Evolutionary conservation across 2,797 vertebrate genomes (phyloP).

Genomic region (Spheniscus humboldti): DNA sequence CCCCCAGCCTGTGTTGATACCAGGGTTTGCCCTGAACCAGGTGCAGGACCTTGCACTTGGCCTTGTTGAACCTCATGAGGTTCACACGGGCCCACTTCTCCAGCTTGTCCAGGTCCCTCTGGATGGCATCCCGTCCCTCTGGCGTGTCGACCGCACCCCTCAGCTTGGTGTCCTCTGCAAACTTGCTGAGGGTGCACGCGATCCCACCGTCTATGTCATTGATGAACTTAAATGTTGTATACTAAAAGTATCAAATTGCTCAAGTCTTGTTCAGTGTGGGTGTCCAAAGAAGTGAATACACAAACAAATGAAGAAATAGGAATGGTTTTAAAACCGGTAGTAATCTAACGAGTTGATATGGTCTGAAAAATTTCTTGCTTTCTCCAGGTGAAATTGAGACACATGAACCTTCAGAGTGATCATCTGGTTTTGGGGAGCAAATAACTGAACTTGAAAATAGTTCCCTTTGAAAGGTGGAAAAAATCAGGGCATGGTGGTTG

Average conservation of each 20-base stretch:
- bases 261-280: not conserved
- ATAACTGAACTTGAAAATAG: not conserved
- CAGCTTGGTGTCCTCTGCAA: not conserved
- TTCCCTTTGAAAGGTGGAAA: not conserved
- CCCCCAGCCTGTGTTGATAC: not conserved
- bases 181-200: rapidly evolving
- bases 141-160: rapidly evolving
- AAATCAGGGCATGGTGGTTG: rapidly evolving
- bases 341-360: not conserved
- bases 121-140: rapidly evolving
- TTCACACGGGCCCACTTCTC: rapidly evolving
- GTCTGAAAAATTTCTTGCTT: not conserved
- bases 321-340: not conserved
- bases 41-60: not conserved
- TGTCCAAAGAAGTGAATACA: not conserved
- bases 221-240: not conserved
- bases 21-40: rapidly evolving
- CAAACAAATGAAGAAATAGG: not conserved
- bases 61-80: not conserved
- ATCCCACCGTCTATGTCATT: not conserved
- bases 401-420: not conserved
- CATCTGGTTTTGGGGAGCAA: not conserved
- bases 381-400: not conserved
- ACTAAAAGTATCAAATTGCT: not conserved
- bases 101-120: not conserved